Evolutionary conservation across 2,797 vertebrate species (phyloP), one percentile per base, ranked within the genome.

Genomic region (Chrysocyon brachyurus): DNA sequence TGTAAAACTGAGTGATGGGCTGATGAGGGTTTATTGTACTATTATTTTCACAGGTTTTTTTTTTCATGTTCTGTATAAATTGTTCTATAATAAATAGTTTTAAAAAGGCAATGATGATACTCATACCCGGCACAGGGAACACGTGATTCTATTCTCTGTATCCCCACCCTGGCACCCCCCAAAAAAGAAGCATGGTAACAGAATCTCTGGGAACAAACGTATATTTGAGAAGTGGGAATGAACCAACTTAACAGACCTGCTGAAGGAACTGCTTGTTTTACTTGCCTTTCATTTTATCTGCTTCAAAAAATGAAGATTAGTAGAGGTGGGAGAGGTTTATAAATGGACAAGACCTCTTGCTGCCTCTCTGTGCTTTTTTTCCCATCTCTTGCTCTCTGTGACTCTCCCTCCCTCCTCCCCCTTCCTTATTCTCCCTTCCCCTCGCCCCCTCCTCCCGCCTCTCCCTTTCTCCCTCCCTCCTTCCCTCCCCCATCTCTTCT

Each of bases 241-340:
- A 56, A 79, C 57, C 57, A 33, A 94, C 96, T 83, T 59, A 56
- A 78, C 61, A 77, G 63, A 84, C n/a, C 79, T 19, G n/a, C 96
- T 72, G 12, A 77, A 26, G 54, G 22, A 22, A 56, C 49, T 26
- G 28, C 40, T 84, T 24, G 54, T 52, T 87, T 90, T 57, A n/a
- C 46, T 94, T 61, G 28, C 12, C 5, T 49, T 73, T 92, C 31
- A 46, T 54, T 91, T 40, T 31, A n/a, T 59, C 63, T 87, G 33
- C 66, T 86, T 95, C 22, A 2, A 81, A 90, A 89, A 83, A 93
- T 17, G 77, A 82, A 57, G 49, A 56, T 3, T 26, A 54, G 66
- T 52, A 61, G 82, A 72, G 70, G 54, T 8, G 26, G 28, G 24
- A 33, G n/a, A 54, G 66, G 10, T 22, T 36, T 68, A 16, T 7